Evolutionary conservation across 2,113 vertebrate genomes (phyloP).

Genomic region (Dinomys branickii): DNA sequence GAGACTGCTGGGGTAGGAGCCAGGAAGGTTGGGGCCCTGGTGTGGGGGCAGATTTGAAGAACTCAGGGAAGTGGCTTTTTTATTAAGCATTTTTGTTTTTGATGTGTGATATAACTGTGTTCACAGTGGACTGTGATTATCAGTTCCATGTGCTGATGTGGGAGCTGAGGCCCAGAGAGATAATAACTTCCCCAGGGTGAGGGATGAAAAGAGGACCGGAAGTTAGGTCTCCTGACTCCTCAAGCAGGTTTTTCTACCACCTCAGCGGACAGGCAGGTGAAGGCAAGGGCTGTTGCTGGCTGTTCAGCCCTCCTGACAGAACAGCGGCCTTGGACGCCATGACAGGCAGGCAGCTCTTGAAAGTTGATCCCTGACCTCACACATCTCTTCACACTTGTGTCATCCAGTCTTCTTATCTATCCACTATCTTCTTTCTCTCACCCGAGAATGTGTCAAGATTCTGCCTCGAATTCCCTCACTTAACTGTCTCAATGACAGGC

Average conservation of each 20-base stretch:
- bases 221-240: neutral
- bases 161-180: neutral
- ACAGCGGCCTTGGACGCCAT: neutral
- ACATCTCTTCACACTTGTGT: slow-evolving; percentile 1
- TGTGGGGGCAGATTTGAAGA: neutral
- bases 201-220: neutral
- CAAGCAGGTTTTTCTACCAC: neutral
- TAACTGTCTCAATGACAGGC: neutral
- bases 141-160: neutral
- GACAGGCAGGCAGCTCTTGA: neutral
- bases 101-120: neutral
- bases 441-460: neutral
- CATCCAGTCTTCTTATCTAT: slow-evolving; percentile 33
- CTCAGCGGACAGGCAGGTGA: neutral
- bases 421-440: neutral
- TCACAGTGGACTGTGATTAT: neutral
- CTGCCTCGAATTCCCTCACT: neutral
- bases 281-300: neutral
- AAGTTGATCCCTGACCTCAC: neutral
- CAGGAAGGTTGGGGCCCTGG: neutral
- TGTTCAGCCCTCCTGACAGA: neutral
- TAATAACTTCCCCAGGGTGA: neutral
- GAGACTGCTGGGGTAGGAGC: neutral
- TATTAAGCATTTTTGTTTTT: neutral
- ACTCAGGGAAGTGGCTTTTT: neutral